Evolutionary conservation across 53 echinoderm and acorn worm species (phyloP).

Genomic region (Mesocentrotus franciscanus): DNA sequence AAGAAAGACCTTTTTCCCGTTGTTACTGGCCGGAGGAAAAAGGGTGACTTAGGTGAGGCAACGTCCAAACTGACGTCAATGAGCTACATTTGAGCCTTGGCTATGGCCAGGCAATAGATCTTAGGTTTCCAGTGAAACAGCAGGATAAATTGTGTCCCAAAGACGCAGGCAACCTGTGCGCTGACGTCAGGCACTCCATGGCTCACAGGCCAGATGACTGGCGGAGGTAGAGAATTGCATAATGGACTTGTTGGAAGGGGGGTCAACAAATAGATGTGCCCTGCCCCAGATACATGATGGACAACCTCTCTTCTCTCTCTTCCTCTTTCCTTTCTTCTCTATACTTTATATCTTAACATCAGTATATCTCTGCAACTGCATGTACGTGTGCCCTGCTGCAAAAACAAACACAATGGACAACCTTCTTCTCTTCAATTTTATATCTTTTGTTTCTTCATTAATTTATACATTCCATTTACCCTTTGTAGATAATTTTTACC

Average conservation of each 20-base stretch:
- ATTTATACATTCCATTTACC: no score
- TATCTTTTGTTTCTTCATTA: neutral
- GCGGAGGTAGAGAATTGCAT: neutral
- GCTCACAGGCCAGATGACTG: conserved; percentile 35
- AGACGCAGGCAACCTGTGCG: conserved; percentile 25
- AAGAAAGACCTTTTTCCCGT: neutral
- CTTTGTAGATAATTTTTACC: neutral
- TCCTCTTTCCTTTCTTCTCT: neutral
- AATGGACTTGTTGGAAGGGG: neutral
- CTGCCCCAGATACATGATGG: conserved; percentile 26
- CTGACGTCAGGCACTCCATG: conserved; percentile 36
- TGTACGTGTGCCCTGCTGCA: neutral
- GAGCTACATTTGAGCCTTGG: neutral
- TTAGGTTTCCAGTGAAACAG: conserved; percentile 29
- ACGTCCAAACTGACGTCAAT: conserved; percentile 41
- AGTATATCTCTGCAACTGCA: no score
- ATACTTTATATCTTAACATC: neutral
- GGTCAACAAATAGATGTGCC: conserved; percentile 6
- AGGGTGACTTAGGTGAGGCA: conserved; percentile 13
- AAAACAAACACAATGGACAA: neutral
- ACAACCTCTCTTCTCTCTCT: neutral
- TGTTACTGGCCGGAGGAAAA: conserved; percentile 14
- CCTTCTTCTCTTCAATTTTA: neutral
- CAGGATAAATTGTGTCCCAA: conserved; percentile 37
- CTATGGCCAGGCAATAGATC: conserved; percentile 23